Percentiles rank a stretch among this genome's conserved stretches.
Evolutionary conservation across 2,113 vertebrate genomes (phyloP).

Genomic region (Cyprinodon tularosa): DNA sequence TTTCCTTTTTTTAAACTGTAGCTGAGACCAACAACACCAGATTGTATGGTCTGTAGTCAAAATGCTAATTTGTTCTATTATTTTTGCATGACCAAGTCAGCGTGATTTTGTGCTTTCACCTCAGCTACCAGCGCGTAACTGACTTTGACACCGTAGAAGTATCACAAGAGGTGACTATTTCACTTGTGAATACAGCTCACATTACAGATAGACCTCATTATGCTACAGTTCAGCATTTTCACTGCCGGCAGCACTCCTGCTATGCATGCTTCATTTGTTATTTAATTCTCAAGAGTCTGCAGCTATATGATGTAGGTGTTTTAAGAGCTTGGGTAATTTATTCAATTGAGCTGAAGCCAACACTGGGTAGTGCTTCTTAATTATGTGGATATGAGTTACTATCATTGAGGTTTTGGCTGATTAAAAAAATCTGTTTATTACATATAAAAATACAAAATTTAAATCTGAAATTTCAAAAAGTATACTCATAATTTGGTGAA

Average conservation of each 20-base stretch:
- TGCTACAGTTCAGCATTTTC: slow-evolving; percentile 40
- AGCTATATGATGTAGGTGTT: slow-evolving; percentile 7
- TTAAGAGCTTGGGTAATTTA: slow-evolving; percentile 12
- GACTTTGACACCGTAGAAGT: slow-evolving; percentile 35
- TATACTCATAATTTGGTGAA: not conserved
- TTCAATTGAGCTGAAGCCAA: not conserved
- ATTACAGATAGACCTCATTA: slow-evolving; percentile 59
- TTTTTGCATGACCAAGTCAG: slow-evolving; percentile 5
- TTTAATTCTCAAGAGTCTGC: slow-evolving; percentile 24
- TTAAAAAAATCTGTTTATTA: not conserved
- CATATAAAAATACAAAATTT: not conserved
- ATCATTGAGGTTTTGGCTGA: slow-evolving; percentile 3
- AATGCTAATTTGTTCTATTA: slow-evolving; percentile 8
- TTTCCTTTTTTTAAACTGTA: not conserved
- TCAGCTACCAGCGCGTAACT: slow-evolving; percentile 31
- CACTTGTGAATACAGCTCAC: slow-evolving; percentile 48
- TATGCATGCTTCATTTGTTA: slow-evolving; percentile 39
- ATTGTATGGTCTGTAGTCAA: not conserved
- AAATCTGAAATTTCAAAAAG: not conserved
- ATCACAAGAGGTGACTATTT: slow-evolving; percentile 41
- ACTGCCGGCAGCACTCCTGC: slow-evolving; percentile 16
- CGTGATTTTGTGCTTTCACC: slow-evolving; percentile 20
- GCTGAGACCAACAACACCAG: not conserved
- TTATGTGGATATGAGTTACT: not conserved
- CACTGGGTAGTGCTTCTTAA: slow-evolving; percentile 3